Evolutionary conservation across 2,888 invertebrate genomes (phyloP), one percentile per base, ranked within the genome.

Genomic region (Drymonia ruficornis): DNA sequence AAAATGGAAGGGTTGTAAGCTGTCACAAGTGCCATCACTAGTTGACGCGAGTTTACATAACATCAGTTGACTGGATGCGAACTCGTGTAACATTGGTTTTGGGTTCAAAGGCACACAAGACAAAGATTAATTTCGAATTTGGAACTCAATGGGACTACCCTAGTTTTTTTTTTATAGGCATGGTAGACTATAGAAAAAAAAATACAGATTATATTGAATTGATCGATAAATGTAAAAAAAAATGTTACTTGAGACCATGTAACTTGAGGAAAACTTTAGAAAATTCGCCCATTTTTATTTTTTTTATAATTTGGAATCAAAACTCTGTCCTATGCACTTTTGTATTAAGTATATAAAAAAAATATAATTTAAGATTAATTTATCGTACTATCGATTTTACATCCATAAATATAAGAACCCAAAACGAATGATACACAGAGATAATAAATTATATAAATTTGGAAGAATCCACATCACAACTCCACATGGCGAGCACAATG

Each of bases 401-500:
- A n/a, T 9, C 53, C 48, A n/a, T 58, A 50, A 59, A 49, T 34
- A 48, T 63, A 62, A 64, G 51, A 54, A 85, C 83, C 84, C 79
- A 83, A 83, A 82, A 84, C 80, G 72, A 84, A 84, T 71, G 73
- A 72, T 60, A 69, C 36, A 53, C 58, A 63, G 56, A 50, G 64
- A 58, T 62, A 53, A 46, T 23, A 44, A 44, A 44, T 18, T 18
- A 57, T 63, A 63, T 52, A 63, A 78, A 77, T 81, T 80, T 80
- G 66, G 76, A 76, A 74, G 74, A 75, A 78, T 80, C 74, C 69
- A 82, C 78, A 81, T 80, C 78, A 80, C 83, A 78, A 83, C 83
- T 86, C 84, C 85, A 86, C 81, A 75, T 74, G 72, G 74, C 76
- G 82, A 80, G 63, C 69, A 81, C 70, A 72, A 70, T 77, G 76